phyloP scores from a whole-genome alignment of 2,797 vertebrate species.

The Cichlasoma orientale region DNA sequence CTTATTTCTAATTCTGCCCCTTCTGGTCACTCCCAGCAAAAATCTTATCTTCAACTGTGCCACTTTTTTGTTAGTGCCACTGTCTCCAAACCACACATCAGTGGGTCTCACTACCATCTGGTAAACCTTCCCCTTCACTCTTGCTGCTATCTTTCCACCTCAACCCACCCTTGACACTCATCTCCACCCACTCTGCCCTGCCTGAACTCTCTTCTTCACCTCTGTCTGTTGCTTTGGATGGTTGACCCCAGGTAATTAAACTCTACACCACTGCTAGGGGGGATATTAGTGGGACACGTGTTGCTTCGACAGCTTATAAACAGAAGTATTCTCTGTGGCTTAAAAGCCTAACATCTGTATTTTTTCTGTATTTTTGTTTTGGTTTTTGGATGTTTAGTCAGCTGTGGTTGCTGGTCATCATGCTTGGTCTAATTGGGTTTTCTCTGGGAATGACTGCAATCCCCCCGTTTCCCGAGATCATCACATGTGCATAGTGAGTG shows the following conservation, averaged over 20 bases:
- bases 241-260: background rate
- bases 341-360: background rate
- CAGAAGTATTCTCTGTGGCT: background rate
- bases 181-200: background rate
- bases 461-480: slow-evolving; percentile 90
- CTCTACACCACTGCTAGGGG: background rate
- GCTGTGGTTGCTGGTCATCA: slow-evolving; percentile 89
- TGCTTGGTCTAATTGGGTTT: slow-evolving; percentile 87
- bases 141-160: background rate
- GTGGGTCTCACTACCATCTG: no score
- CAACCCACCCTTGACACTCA: background rate
- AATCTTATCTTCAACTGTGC: no score
- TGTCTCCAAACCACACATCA: no score
- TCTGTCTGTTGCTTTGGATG: background rate
- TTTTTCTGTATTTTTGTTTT: background rate
- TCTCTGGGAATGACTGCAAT: slow-evolving; percentile 89
- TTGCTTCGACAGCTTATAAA: background rate
- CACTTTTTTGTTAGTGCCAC: no score
- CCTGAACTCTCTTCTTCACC: background rate
- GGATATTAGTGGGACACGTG: background rate
- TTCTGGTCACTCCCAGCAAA: no score
- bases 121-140: background rate
- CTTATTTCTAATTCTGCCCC: no score
- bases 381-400: slow-evolving; percentile 78
- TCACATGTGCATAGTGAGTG: slow-evolving; percentile 90